These are phyloP conservation scores for Toxostoma redivivum DNA, from an alignment of 2,113 vertebrate genomes.

Conservation along the genomic window DNA sequence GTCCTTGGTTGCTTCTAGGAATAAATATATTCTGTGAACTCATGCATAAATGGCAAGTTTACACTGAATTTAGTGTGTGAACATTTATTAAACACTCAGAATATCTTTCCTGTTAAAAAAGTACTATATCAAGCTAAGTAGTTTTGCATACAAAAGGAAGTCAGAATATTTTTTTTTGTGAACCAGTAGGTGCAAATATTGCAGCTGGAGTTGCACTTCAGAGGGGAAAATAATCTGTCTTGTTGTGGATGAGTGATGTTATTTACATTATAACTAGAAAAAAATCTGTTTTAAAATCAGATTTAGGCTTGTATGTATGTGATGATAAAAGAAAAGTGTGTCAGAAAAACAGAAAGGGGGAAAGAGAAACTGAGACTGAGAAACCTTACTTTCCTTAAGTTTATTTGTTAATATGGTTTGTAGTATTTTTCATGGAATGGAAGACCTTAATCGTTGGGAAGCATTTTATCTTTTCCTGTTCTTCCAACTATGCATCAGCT, in stretches of 20 bases:
- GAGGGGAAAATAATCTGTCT: not conserved
- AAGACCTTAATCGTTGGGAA: not conserved
- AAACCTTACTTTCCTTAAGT: not conserved
- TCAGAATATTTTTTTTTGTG: not conserved
- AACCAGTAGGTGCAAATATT: not conserved
- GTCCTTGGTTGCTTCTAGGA: not conserved
- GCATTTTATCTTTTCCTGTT: not conserved
- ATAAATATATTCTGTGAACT: not conserved
- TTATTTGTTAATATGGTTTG: not conserved
- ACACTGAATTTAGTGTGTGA: not conserved
- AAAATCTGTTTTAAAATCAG: not conserved
- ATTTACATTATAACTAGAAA: not conserved
- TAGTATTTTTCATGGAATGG: not conserved
- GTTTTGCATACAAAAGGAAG: not conserved
- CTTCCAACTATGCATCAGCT: not conserved
- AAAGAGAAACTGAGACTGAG: not conserved
- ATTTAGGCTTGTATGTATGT: not conserved
- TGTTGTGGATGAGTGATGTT: not conserved
- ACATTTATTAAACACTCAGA: not conserved
- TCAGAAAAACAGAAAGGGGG: not conserved
- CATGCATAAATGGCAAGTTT: not conserved
- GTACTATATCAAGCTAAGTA: not conserved
- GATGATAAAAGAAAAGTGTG: not conserved
- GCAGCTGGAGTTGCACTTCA: not conserved
- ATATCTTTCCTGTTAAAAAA: not conserved